phyloP scores from a whole-genome alignment of 2,888 invertebrate species.

The Pristionchus japonicus region DNA sequence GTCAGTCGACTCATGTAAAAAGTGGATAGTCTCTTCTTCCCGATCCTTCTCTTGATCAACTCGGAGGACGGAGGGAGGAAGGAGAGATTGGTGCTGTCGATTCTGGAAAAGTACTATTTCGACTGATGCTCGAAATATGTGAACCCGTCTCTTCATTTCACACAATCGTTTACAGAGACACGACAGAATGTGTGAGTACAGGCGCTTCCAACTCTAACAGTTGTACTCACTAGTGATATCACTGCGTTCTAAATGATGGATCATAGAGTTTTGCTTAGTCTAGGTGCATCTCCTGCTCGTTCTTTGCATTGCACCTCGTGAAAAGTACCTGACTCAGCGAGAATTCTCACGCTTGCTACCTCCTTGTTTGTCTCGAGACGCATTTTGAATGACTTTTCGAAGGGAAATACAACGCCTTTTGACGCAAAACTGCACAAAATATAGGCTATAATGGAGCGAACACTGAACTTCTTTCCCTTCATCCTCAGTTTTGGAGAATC shows the following conservation, averaged over 20 bases:
- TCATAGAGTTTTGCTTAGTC: too few relatives aligned
- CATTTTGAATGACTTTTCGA: neutral
- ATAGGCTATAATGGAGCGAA: too few relatives aligned
- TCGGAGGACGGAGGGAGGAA: neutral
- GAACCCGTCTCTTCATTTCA: too few relatives aligned
- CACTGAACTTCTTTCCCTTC: too few relatives aligned
- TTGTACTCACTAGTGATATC: too few relatives aligned
- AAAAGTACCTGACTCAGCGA: neutral
- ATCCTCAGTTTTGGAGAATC: too few relatives aligned
- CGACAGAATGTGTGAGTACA: too few relatives aligned
- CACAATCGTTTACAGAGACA: too few relatives aligned
- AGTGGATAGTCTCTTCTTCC: neutral
- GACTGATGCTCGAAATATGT: neutral
- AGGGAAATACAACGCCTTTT: too few relatives aligned
- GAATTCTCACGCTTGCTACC: neutral
- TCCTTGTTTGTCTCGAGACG: neutral
- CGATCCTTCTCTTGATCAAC: neutral
- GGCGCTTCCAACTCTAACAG: too few relatives aligned
- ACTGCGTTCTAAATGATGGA: too few relatives aligned
- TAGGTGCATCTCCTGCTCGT: neutral
- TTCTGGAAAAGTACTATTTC: neutral
- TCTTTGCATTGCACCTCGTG: neutral
- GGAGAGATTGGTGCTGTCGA: neutral
- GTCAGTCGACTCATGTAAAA: slow-evolving; percentile 19
- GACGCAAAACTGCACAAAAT: too few relatives aligned